Evolutionary conservation across 2,888 invertebrate species (phyloP), one percentile per base, ranked within the genome.

Genomic region (Gymnoscelis rufifasciata): DNA sequence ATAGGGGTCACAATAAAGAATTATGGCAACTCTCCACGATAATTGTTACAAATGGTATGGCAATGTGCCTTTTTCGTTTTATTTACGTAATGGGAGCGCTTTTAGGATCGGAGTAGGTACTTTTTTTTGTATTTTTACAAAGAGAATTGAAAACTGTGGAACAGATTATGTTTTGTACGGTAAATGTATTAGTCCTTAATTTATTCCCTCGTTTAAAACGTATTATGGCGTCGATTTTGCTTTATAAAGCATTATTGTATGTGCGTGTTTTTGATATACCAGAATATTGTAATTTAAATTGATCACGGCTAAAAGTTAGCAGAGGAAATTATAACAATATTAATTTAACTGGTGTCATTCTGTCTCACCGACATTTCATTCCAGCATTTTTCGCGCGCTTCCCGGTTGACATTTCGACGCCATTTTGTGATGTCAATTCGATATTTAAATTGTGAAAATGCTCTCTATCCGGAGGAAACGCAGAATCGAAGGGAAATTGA

Each of bases 291-390:
- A n/a, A n/a, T n/a, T n/a, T n/a, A n/a, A n/a, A n/a, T n/a, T n/a
- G n/a, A n/a, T n/a, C n/a, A n/a, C n/a, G n/a, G n/a, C n/a, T n/a
- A n/a, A n/a, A n/a, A 19, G 6, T 11, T 19, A 15, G 10, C 1
- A 35, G 7, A 35, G 35, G 10, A 33, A 33, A 42, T 39, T 29
- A 40, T 31, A n/a, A 38, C 28, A 47, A 73, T 56, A 74, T 78
- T 74, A 79, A 82, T 80, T 76, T 72, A 59, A 66, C 48, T 71
- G 68, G 79, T 83, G 83, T 80, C 84, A 75, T 66, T 69, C 59
- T 63, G 57, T 47, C 54, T 54, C 55, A 56, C 60, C 62, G 67
- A 66, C 71, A 60, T 58, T 73, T 67, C 66, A 77, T 80, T 81
- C 78, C 78, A 70, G 57, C 57, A 61, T 60, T 67, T 68, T 66